These are phyloP conservation scores for Drosophila paramelanica DNA, from an alignment of 2,888 invertebrate genomes.

Conservation along the genomic window DNA sequence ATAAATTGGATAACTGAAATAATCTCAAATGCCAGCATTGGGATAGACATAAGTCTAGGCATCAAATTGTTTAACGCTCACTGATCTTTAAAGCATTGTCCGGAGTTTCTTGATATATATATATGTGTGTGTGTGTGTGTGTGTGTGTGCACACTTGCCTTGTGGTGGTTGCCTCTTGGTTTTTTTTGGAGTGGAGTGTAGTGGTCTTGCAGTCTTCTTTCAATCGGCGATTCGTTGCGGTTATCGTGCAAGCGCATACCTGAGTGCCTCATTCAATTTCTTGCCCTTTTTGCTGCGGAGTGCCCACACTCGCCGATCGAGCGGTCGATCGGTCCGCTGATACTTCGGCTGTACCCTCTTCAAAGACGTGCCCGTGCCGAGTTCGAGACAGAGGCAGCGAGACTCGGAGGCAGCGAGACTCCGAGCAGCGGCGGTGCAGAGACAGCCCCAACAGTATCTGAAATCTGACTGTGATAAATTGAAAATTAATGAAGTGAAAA, in stretches of 20 bases:
- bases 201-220: conserved; percentile 15
- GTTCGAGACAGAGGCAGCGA: neutral
- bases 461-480: conserved; percentile 85
- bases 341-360: conserved; percentile 68
- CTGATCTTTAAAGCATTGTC: conserved; percentile 18
- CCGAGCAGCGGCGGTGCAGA: conserved; percentile 20
- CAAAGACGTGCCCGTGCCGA: conserved; percentile 58
- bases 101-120: neutral
- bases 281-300: conserved; percentile 43
- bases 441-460: conserved; percentile 68
- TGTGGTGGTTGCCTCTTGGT: conserved; percentile 3
- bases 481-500: conserved; percentile 85
- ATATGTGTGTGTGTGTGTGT: too few species aligned
- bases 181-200: neutral
- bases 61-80: conserved; percentile 23
- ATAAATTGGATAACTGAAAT: conserved; percentile 42
- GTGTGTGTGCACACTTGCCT: conserved; percentile 26
- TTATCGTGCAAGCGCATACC: conserved; percentile 75
- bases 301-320: conserved; percentile 44
- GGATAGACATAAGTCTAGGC: conserved; percentile 1
- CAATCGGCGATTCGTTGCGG: conserved; percentile 68
- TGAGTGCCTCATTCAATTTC: conserved; percentile 65
- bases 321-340: conserved; percentile 68
- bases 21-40: neutral
- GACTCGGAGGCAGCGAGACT: neutral